Percentiles rank a stretch among this genome's conserved stretches.
Conservation (phyloP, 53 echinoderm and acorn worm genomes). For the Astropecten irregularis region DNA sequence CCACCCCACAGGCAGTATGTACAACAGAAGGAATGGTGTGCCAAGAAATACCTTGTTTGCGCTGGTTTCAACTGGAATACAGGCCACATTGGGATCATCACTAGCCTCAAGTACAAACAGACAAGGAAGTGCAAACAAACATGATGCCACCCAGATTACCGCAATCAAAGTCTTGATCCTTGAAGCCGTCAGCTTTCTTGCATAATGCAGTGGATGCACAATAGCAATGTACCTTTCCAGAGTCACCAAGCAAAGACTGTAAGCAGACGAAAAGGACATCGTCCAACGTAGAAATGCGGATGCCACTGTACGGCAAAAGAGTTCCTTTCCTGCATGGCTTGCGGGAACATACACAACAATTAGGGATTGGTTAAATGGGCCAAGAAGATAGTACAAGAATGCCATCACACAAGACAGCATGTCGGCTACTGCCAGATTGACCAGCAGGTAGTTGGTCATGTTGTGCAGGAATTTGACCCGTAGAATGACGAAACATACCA, state of each 20-base stretch:
- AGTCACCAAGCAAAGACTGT: constrained; percentile 38
- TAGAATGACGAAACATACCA: constrained; percentile 36
- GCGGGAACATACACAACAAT: neutral
- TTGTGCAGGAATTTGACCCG: constrained; percentile 10
- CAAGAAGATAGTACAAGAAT: neutral
- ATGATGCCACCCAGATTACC: neutral
- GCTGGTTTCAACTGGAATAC: neutral
- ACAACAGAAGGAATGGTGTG: neutral
- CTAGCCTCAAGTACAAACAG: neutral
- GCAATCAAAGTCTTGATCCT: neutral
- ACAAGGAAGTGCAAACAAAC: neutral
- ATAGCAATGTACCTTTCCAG: constrained; percentile 14
- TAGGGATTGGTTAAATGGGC: neutral
- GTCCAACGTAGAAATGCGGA: neutral
- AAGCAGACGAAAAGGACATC: neutral
- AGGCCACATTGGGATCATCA: neutral
- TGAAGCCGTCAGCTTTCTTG: neutral
- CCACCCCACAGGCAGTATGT: neutral
- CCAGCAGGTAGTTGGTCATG: constrained; percentile 27
- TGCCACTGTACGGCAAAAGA: neutral
- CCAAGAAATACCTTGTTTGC: neutral
- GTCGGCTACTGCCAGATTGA: constrained; percentile 22
- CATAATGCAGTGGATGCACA: constrained; percentile 21
- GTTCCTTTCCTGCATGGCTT: neutral
- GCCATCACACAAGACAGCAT: neutral